Evolutionary conservation across 2,888 invertebrate genomes (phyloP).

Genomic region (Smittia sp.): DNA sequence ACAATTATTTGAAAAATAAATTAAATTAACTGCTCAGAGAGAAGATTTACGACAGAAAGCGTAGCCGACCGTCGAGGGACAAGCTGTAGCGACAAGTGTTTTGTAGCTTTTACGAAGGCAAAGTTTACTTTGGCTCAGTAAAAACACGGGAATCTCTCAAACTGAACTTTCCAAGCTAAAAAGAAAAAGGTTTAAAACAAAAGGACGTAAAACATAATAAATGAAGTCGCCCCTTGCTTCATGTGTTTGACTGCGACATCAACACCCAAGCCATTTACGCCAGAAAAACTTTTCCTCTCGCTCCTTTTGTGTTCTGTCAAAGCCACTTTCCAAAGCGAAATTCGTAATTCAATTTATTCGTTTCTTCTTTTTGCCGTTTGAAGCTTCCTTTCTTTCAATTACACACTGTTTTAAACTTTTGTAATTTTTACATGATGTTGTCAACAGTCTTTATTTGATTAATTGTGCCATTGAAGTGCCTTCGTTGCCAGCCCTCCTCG

Average conservation of each 20-base stretch:
- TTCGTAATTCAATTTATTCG: conserved; percentile 5
- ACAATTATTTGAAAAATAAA: conserved; percentile 4
- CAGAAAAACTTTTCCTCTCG: neutral
- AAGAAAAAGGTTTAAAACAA: neutral
- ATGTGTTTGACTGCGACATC: neutral
- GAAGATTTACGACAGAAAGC: neutral
- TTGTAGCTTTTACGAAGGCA: neutral
- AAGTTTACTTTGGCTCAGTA: neutral
- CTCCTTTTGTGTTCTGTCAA: neutral
- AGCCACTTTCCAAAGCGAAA: neutral
- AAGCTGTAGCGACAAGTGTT: neutral
- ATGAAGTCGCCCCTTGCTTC: neutral
- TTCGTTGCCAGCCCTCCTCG: neutral
- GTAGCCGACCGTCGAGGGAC: neutral
- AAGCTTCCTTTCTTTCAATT: neutral
- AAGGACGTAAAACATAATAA: neutral
- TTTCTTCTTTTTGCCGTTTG: neutral
- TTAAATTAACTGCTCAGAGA: conserved; percentile 6
- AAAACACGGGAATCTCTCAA: neutral
- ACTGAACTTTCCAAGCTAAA: neutral
- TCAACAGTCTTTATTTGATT: conserved; percentile 39
- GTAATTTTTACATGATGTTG: conserved; percentile 40
- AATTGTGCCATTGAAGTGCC: conserved; percentile 25
- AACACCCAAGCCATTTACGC: neutral
- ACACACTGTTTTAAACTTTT: conserved; percentile 29